A percentile compares a stretch with the other conserved stretches of the same genome.
phyloP scores from a whole-genome alignment of 2,113 vertebrate species.

The Ailurus styani region DNA sequence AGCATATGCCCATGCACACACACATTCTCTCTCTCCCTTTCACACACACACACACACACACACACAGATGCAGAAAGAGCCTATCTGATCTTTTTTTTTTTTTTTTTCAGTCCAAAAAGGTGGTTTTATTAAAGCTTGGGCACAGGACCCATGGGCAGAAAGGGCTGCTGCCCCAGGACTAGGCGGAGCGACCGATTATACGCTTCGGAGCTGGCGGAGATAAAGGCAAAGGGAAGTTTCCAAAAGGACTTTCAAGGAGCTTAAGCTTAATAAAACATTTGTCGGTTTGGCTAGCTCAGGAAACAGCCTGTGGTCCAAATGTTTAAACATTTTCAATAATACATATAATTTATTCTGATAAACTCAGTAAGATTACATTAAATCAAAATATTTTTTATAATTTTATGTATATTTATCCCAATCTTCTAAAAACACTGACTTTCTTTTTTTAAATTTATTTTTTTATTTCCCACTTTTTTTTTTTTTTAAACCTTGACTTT shows the following conservation, averaged over 20 bases:
- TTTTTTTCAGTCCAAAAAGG: neutral
- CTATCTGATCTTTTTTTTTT: neutral
- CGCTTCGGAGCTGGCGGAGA: neutral
- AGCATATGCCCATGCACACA: neutral
- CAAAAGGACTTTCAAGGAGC: neutral
- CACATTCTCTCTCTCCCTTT: no score
- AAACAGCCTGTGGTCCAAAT: neutral
- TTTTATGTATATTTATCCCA: neutral
- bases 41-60: no score
- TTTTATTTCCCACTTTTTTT: neutral
- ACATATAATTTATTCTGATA: neutral
- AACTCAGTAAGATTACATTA: neutral
- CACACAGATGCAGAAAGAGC: neutral
- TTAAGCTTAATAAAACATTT: neutral
- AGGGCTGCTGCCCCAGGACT: neutral
- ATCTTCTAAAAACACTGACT: neutral
- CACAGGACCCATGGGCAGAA: neutral
- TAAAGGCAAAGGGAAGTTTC: neutral
- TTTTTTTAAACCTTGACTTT: neutral
- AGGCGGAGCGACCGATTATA: neutral
- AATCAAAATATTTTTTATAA: neutral
- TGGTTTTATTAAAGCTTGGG: neutral
- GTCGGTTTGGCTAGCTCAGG: neutral
- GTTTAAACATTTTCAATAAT: constrained; percentile 16
- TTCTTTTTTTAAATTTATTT: neutral